Base-by-base conservation (phyloP, 2,113 vertebrate species). In the Otus sunia region DNA sequence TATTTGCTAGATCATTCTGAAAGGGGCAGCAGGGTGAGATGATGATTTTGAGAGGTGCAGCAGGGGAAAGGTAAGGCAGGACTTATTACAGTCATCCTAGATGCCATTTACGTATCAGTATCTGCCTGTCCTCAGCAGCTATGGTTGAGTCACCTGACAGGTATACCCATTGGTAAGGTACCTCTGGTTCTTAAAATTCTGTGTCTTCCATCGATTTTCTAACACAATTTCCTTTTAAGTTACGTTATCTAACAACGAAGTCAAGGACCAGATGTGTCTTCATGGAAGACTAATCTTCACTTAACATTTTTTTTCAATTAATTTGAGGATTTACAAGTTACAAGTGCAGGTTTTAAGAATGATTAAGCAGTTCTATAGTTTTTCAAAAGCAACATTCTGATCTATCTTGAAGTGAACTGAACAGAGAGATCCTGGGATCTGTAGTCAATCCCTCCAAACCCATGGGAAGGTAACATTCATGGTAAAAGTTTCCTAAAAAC, bases 11-110 rank as follows among this genome's bases (percentile, higher is more conserved):
- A 23, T 27, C 15, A 5, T 26, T 50, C 60, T 5, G 36, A 36
- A n/a, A 27, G 32, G 0, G 14, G 67, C 69, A 69, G 41, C 5
- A 45, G 43, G 22, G 29, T 0, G 2, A 52, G 56, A 21, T 1
- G 7, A 27, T 6, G 39, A 37, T 19, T 36, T 7, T 4, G 36
- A 36, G 81, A 64, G 30, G 36, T 11, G 68, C 36, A 41, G 39
- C 6, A 60, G 5, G 8, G 11, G 30, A 82, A 71, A 20, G n/a
- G 6, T 5, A 47, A 50, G 29, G 52, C 12, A 83, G 45, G 30
- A 72, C 18, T 19, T 26, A 17, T 23, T 29, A 56, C 36, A 45
- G 4, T 32, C 18, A 1, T 27, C 25, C n/a, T 5, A n/a, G 36
- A 27, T 22, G 13, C 12, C 55, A 60, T 4, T 29, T 14, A 23